phyloP scores from a whole-genome alignment of 1,140 invertebrate genomes.

The Bradysia coprophila region DNA sequence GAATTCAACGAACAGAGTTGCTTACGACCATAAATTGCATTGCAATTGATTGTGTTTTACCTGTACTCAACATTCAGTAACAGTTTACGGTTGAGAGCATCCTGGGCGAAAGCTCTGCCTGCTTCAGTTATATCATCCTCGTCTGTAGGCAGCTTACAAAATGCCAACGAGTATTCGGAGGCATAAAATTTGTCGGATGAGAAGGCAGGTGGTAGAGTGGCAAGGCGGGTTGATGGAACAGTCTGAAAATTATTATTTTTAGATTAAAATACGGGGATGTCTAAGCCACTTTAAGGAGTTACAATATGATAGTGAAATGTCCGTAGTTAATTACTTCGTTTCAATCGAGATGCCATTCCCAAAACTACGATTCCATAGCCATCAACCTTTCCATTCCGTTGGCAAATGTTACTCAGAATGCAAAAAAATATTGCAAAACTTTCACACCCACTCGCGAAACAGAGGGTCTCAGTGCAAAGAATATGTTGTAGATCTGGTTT shows the following conservation, averaged over 20 bases:
- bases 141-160: constrained; percentile 66
- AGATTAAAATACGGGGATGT: not conserved
- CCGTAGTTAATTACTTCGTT: not conserved
- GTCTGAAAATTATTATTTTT: constrained; percentile 16
- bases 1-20: too few species aligned
- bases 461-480: not conserved
- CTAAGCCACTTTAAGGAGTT: not conserved
- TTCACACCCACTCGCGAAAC: not conserved
- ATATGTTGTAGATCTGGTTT: not conserved
- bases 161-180: constrained; percentile 68
- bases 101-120: constrained; percentile 45
- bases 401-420: too few species aligned
- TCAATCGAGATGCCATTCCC: not conserved
- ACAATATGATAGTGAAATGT: not conserved
- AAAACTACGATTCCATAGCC: not conserved
- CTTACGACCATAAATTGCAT: constrained; percentile 3
- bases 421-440: not conserved
- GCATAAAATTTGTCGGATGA: constrained; percentile 60
- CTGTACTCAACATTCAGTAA: constrained; percentile 56
- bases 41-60: too few species aligned
- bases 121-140: constrained; percentile 63
- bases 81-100: constrained; percentile 44
- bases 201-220: constrained; percentile 62
- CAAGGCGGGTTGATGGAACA: constrained; percentile 35
- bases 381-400: too few species aligned